Percentiles rank a stretch among this genome's conserved stretches.
Conservation (phyloP, 2,797 vertebrate genomes). For the Ibycter americanus region DNA sequence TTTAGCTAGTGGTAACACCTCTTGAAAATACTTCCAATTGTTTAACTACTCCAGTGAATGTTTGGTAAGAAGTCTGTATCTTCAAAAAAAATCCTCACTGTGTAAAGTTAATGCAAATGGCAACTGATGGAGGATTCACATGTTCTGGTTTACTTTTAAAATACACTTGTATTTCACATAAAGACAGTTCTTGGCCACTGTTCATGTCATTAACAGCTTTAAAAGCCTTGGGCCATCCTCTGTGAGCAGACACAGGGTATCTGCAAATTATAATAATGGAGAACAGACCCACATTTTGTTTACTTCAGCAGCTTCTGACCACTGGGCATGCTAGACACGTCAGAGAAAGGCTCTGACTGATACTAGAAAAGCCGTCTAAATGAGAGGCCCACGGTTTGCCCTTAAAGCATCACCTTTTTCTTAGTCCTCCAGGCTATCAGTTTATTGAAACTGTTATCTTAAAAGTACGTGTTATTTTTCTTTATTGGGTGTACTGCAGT, state of each 20-base stretch:
- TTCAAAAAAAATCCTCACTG: not conserved
- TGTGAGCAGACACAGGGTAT: not conserved
- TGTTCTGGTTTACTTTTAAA: not conserved
- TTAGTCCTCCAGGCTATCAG: not conserved
- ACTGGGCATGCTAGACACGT: not conserved
- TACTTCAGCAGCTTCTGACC: conserved; percentile 40
- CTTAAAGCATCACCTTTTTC: not conserved
- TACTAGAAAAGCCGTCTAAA: not conserved
- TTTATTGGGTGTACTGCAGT: not conserved
- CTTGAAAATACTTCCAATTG: not conserved
- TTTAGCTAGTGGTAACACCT: not conserved
- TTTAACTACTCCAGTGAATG: not conserved
- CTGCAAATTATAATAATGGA: conserved; percentile 45
- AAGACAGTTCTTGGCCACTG: conserved; percentile 27
- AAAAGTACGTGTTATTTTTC: not conserved
- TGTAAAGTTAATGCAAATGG: not conserved
- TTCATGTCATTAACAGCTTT: conserved; percentile 34
- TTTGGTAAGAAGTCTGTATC: not conserved
- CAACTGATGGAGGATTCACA: not conserved
- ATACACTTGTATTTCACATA: conserved; percentile 9
- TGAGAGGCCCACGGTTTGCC: not conserved
- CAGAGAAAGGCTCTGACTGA: not conserved
- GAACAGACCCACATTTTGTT: conserved; percentile 40
- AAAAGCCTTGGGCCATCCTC: not conserved
- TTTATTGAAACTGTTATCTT: not conserved